These are phyloP conservation scores for Microcebus ravelobensis DNA, from an alignment of 2,113 vertebrate species.

Conservation along the genomic window DNA sequence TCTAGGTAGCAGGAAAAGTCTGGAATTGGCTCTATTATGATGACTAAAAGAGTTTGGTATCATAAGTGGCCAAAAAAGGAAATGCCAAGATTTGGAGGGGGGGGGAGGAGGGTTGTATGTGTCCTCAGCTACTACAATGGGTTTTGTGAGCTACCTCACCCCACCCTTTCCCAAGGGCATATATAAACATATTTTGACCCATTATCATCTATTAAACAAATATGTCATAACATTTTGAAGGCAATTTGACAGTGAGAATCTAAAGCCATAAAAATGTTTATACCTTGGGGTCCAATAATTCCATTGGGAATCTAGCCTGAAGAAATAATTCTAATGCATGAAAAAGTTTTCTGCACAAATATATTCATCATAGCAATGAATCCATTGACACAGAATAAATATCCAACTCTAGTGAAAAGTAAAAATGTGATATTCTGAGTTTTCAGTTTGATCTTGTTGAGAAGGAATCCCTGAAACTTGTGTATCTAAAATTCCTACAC, in stretches of 20 bases:
- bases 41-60: not conserved
- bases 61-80: not conserved
- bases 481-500: constrained; percentile 4
- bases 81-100: not conserved
- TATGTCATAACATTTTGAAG: constrained; percentile 36
- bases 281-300: constrained; percentile 52
- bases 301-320: constrained; percentile 53
- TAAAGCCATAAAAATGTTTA: constrained; percentile 64
- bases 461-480: constrained; percentile 14
- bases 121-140: not conserved
- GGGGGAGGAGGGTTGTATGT: not conserved
- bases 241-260: constrained; percentile 53
- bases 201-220: constrained; percentile 13
- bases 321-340: constrained; percentile 50
- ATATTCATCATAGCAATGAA: constrained; percentile 49
- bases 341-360: constrained; percentile 38
- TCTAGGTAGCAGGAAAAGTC: not conserved
- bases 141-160: not conserved
- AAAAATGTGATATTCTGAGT: not conserved
- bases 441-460: not conserved
- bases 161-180: not conserved
- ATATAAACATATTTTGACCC: constrained; percentile 27
- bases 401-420: not conserved
- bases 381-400: constrained; percentile 51
- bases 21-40: not conserved